Percentiles rank a stretch among this genome's conserved stretches.
Evolutionary conservation across 2,888 invertebrate species (phyloP).

Genomic region (Polydrusus cervinus): DNA sequence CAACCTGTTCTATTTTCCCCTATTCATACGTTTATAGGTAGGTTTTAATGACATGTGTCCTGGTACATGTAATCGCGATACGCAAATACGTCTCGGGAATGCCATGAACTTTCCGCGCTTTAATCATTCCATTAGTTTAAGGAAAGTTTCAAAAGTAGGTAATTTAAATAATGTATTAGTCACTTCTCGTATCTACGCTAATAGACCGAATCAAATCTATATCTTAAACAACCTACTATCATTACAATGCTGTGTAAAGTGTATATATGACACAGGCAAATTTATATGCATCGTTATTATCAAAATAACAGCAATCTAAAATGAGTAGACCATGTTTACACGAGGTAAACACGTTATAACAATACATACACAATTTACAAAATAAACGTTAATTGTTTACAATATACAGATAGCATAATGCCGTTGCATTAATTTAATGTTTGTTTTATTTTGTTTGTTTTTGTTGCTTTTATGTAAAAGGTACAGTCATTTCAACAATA

Average conservation of each 20-base stretch:
- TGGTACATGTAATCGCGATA: too few species aligned
- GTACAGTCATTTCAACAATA: constrained; percentile 24
- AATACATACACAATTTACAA: constrained; percentile 54
- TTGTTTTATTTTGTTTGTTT: constrained; percentile 49
- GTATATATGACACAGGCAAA: constrained; percentile 11
- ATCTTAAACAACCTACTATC: constrained; percentile 14
- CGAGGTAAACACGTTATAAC: constrained; percentile 53
- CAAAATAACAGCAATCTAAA: constrained; percentile 29
- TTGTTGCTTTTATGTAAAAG: constrained; percentile 44
- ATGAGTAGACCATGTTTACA: constrained; percentile 52
- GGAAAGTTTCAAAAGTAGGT: too few species aligned
- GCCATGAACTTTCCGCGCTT: too few species aligned
- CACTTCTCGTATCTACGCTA: too few species aligned
- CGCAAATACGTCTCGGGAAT: too few species aligned
- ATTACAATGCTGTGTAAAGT: constrained; percentile 8
- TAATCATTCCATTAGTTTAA: too few species aligned
- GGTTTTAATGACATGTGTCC: too few species aligned
- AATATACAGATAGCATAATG: constrained; percentile 55
- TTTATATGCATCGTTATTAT: constrained; percentile 24
- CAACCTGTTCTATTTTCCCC: too few species aligned
- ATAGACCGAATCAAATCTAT: background rate
- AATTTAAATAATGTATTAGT: background rate
- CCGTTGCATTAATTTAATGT: constrained; percentile 55
- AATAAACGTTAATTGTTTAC: constrained; percentile 55
- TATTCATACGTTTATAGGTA: too few species aligned